Base-by-base conservation (phyloP, 2,797 vertebrate species). In the Pseudomugil gertrudae region DNA sequence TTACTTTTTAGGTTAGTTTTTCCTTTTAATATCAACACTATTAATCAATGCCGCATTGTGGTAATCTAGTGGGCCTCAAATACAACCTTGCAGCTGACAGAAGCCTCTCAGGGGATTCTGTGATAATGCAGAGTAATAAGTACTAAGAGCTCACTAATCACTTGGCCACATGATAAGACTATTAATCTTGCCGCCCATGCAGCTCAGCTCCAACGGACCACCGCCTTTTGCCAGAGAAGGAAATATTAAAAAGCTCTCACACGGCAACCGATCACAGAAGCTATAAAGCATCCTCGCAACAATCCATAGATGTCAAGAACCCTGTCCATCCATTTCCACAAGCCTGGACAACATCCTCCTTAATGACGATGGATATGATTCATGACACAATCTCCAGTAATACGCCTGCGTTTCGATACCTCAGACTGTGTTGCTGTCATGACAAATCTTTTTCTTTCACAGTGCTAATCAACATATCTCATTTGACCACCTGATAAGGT, bases 131-230 rank as follows among this genome's bases (percentile, higher is more conserved):
- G 89, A 92, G 90, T 94, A 94, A 94, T 94, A 93, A 91, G 90
- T 88, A 92, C 93, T 94, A 94, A 93, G 91, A 93, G 88, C 88
- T 87, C 90, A 91, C 91, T 93, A 94, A 94, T 94, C 92, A 93
- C 92, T 92, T 87, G 89, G 90, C 89, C 82, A 87, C 91, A 92
- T 90, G 90, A 92, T 93, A 90, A 91, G 90, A 93, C 92, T 90
- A 94, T 94, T 92, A 93, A 94, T 94, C 91, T 91, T 79, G 71
- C 81, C 74, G 74, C 86, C 84, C 82, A 69, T 83, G 85, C 78
- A 78, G 80, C 85, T 77, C 87, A 35, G 80, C 79, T 87, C 83
- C 83, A 67, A 75, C 57, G 61, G 87, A 80, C 83, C 75, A 62
- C 85, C 77, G 80, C 69, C 74, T 89, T 87, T 89, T 87, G 84